phyloP scores from a whole-genome alignment of 92 coral and sea anemone species.

The Porites divaricata region DNA sequence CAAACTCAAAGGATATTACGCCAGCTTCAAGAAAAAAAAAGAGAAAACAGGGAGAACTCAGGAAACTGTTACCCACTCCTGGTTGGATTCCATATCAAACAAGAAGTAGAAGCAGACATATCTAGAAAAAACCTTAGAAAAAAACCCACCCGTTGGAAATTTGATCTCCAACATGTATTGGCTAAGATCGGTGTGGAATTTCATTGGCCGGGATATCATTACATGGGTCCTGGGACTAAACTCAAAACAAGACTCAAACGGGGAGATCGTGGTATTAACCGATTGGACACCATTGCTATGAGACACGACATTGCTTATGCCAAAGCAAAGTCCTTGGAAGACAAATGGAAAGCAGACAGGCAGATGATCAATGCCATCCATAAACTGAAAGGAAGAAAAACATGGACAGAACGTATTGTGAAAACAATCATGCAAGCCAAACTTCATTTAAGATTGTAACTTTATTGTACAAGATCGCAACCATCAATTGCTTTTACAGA shows the following conservation, averaged over 20 bases:
- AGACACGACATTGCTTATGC: background rate
- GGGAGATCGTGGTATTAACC: slow-evolving; percentile 25
- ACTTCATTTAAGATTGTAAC: background rate
- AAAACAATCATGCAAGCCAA: slow-evolving; percentile 36
- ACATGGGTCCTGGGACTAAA: slow-evolving; percentile 29
- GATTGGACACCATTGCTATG: slow-evolving; percentile 8
- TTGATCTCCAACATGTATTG: background rate
- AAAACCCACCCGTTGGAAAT: too few species aligned
- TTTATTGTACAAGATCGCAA: too few species aligned
- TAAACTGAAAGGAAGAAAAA: slow-evolving; percentile 12
- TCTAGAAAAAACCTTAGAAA: background rate
- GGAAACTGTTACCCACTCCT: too few species aligned
- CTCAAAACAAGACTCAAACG: slow-evolving; percentile 21
- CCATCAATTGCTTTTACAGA: too few species aligned
- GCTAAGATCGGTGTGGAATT: background rate
- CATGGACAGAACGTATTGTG: background rate
- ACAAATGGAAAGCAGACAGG: slow-evolving; percentile 16
- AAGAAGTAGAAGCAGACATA: background rate
- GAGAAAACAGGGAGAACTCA: too few species aligned
- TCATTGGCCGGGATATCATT: slow-evolving; percentile 13
- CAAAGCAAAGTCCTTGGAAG: background rate
- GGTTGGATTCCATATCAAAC: too few species aligned
- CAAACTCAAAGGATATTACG: too few species aligned
- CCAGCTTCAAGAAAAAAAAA: too few species aligned
- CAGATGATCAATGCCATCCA: slow-evolving; percentile 19